Percentiles rank a stretch among this genome's conserved stretches.
These are phyloP conservation scores for Pecten maximus DNA, from an alignment of 2,888 invertebrate genomes.

Conservation along the genomic window DNA sequence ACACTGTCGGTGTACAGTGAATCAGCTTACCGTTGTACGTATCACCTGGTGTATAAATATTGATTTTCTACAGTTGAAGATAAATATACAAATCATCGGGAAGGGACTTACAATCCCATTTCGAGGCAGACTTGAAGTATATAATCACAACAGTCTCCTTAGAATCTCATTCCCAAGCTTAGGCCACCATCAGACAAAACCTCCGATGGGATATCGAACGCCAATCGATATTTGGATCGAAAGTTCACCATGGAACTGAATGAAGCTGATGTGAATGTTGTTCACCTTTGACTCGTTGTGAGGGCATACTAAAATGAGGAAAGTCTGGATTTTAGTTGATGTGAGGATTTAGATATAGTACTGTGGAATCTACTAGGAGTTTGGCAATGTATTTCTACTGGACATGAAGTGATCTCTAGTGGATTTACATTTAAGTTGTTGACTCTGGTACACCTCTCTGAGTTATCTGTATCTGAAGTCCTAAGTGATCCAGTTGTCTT, in stretches of 20 bases:
- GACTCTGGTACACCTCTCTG: no score
- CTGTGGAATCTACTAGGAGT: not conserved
- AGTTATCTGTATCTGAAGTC: not conserved
- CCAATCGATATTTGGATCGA: not conserved
- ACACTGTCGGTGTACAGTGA: not conserved
- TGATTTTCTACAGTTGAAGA: constrained; percentile 20
- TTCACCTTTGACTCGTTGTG: not conserved
- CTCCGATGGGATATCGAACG: not conserved
- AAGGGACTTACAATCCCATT: not conserved
- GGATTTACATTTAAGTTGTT: not conserved
- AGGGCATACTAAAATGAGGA: not conserved
- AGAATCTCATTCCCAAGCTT: not conserved
- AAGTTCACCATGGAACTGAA: not conserved
- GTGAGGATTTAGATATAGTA: not conserved
- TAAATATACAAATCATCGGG: constrained; percentile 11
- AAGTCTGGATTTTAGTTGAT: not conserved
- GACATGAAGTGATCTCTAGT: not conserved
- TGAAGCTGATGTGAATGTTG: not conserved
- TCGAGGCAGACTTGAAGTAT: constrained; percentile 10
- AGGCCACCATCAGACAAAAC: not conserved
- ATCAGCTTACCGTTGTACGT: not conserved
- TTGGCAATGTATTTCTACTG: not conserved
- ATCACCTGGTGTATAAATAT: constrained; percentile 33
- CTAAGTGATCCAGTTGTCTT: not conserved
- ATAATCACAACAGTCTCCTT: not conserved